Evolutionary conservation across 1,140 invertebrate genomes (phyloP).

Genomic region (Chironomus tepperi): DNA sequence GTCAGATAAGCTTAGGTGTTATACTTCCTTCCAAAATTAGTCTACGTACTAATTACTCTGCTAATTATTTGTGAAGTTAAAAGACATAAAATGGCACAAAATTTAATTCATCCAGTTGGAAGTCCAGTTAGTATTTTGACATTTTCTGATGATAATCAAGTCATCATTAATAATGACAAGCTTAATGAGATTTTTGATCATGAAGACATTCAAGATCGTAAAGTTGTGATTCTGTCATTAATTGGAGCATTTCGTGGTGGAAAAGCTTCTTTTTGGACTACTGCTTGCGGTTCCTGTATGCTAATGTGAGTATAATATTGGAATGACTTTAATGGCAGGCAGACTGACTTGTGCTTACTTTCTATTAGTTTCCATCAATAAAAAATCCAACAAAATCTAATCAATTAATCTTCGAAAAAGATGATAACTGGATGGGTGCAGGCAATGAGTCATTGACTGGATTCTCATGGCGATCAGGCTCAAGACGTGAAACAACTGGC

Average conservation of each 20-base stretch:
- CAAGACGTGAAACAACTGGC: slow-evolving; percentile 57
- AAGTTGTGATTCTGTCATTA: background rate
- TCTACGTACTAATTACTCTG: too few relatives aligned
- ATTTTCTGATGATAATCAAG: background rate
- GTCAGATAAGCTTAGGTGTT: too few relatives aligned
- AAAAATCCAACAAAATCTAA: too few relatives aligned
- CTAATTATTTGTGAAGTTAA: too few relatives aligned
- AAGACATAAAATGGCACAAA: too few relatives aligned
- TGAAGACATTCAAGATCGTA: background rate
- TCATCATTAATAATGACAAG: background rate
- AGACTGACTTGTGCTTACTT: too few relatives aligned
- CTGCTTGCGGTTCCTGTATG: background rate
- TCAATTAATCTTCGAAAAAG: too few relatives aligned
- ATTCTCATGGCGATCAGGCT: slow-evolving; percentile 56
- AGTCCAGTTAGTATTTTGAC: background rate
- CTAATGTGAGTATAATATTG: too few relatives aligned
- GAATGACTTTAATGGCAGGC: too few relatives aligned
- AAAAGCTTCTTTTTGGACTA: background rate
- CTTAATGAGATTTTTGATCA: background rate
- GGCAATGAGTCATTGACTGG: slow-evolving; percentile 37
- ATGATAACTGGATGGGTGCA: slow-evolving; percentile 34
- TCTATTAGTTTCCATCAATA: too few relatives aligned
- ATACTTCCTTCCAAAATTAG: too few relatives aligned
- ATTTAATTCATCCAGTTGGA: too few relatives aligned
- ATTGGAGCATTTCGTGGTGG: background rate